These are phyloP conservation scores for Sturmia bella DNA, from an alignment of 2,888 invertebrate species.

Conservation along the genomic window DNA sequence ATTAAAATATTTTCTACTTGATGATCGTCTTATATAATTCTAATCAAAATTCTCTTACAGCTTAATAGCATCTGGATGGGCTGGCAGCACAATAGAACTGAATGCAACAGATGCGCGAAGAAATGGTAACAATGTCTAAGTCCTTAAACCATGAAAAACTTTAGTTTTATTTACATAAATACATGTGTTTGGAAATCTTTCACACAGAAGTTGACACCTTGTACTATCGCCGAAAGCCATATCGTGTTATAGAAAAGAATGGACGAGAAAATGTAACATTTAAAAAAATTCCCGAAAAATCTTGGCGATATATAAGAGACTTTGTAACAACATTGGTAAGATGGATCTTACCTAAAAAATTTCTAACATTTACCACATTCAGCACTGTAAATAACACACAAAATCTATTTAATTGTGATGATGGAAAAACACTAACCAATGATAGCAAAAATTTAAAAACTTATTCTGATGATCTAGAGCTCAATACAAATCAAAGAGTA, in stretches of 20 bases:
- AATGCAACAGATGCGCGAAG: conserved; percentile 72
- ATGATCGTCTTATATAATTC: neutral
- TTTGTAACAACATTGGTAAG: conserved; percentile 95
- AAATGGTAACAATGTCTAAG: conserved; percentile 67
- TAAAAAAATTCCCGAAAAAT: conserved; percentile 83
- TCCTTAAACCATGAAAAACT: neutral
- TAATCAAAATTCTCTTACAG: conserved; percentile 11
- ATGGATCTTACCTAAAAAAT: conserved; percentile 65
- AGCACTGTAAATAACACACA: conserved; percentile 63
- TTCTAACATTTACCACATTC: conserved; percentile 49
- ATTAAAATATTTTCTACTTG: too few relatives aligned
- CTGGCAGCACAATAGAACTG: conserved; percentile 79
- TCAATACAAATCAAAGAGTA: conserved; percentile 34
- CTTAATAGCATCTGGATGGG: conserved; percentile 77
- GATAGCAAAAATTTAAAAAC: conserved; percentile 23
- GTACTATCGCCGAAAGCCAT: conserved; percentile 66
- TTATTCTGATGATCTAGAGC: conserved; percentile 34
- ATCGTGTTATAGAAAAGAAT: conserved; percentile 79
- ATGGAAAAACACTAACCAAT: conserved; percentile 11
- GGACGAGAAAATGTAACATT: conserved; percentile 80
- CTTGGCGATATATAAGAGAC: conserved; percentile 89
- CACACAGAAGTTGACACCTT: conserved; percentile 64
- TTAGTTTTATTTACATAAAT: neutral
- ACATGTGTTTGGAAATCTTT: conserved; percentile 2
- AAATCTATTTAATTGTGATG: conserved; percentile 26